Evolutionary conservation across 2,888 invertebrate species (phyloP).

Genomic region (Gymnosoma rotundatum): DNA sequence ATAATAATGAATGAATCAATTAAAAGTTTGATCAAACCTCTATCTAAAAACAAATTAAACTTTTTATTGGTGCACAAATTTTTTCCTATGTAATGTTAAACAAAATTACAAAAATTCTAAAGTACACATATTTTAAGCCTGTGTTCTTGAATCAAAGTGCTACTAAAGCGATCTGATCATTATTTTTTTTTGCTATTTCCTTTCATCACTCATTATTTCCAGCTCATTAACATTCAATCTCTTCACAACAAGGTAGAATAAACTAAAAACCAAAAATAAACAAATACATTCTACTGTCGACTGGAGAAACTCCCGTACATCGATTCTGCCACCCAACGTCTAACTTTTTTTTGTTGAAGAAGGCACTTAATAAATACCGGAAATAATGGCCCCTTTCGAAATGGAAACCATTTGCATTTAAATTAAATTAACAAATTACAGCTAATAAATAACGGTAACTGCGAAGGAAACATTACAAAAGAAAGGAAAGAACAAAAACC

Average conservation of each 20-base stretch:
- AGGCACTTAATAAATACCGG: constrained; percentile 37
- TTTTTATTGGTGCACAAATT: no score
- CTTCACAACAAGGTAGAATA: neutral
- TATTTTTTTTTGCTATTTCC: neutral
- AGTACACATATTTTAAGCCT: neutral
- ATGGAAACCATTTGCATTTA: constrained; percentile 43
- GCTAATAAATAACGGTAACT: constrained; percentile 61
- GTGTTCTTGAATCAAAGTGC: neutral
- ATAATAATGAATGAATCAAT: no score
- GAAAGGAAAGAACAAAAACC: constrained; percentile 22
- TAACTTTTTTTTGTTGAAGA: neutral
- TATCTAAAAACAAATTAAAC: no score
- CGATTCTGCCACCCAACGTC: constrained; percentile 24
- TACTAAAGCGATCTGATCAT: neutral
- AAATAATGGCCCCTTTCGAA: constrained; percentile 36
- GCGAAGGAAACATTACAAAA: constrained; percentile 57
- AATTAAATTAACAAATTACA: constrained; percentile 56
- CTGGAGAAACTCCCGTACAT: constrained; percentile 22
- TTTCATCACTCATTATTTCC: neutral
- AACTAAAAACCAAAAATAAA: neutral
- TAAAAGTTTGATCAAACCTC: no score
- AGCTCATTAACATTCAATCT: neutral
- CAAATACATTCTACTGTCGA: neutral
- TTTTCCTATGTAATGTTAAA: no score
- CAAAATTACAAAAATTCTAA: no score